phyloP scores from a whole-genome alignment of 2,888 invertebrate species.

The Opisthograptis luteolata region DNA sequence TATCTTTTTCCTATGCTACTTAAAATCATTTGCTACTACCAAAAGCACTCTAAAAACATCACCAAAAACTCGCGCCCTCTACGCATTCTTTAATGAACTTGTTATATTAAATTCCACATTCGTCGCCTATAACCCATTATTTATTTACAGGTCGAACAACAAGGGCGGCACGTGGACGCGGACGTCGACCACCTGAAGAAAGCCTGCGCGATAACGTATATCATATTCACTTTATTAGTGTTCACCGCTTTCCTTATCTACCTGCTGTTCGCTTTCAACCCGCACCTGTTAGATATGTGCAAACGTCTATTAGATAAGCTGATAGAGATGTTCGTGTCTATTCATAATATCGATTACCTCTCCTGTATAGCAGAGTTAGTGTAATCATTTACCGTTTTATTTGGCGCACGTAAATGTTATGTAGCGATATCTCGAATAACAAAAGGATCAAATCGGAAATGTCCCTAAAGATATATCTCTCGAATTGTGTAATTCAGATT shows the following conservation, averaged over 20 bases:
- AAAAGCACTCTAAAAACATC: too few relatives aligned
- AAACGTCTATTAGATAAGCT: background rate
- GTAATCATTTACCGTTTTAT: too few relatives aligned
- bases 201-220: conserved; percentile 20
- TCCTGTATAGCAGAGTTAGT: conserved; percentile 9
- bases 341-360: conserved; percentile 3
- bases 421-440: too few relatives aligned
- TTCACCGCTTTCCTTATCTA: conserved; percentile 10
- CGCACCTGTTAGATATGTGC: conserved; percentile 1
- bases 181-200: conserved; percentile 13
- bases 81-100: too few relatives aligned
- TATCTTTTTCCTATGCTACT: too few relatives aligned
- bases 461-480: too few relatives aligned
- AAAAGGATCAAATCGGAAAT: too few relatives aligned
- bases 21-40: too few relatives aligned
- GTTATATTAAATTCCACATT: too few relatives aligned
- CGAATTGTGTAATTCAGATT: too few relatives aligned
- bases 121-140: background rate
- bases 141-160: conserved; percentile 9
- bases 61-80: too few relatives aligned
- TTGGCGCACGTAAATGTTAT: too few relatives aligned
- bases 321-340: background rate
- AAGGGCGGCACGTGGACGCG: background rate
- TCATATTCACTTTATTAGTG: conserved; percentile 6
- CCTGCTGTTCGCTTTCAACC: conserved; percentile 6